Evolutionary conservation across 2,113 vertebrate genomes (phyloP), one percentile per base, ranked within the genome.

Genomic region (Eublepharis macularius): DNA sequence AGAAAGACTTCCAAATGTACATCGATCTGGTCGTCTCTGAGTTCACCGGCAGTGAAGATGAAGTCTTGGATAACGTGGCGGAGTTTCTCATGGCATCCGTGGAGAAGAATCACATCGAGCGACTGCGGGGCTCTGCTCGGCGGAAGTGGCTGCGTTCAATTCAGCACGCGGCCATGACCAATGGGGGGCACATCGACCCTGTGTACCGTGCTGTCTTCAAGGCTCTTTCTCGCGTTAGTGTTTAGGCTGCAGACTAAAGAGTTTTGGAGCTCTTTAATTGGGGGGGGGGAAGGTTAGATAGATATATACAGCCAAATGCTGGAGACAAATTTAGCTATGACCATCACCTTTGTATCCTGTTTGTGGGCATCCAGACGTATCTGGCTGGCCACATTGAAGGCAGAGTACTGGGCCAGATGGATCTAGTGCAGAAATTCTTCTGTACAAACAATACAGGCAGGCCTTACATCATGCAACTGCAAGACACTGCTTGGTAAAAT

Each of bases 101-200:
- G 88, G 83, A 93, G 76, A 90, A n/a, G 43, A 94, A 73, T 8
- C 91, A 29, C 34, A 1, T 0, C 0, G 90, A 95, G 36, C 66
- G 17, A 34, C 73, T 95, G 70, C 92, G 91, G 8, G 92, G 91
- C 32, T 79, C 41, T 11, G 68, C 92, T 60, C 95, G 97, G 79
- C 91, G 86, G 34, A 95, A 94, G 45, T 97, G 97, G 97, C 92
- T 97, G 34, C 88, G 92, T 24, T 60, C 82, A 10, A 96, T 97
- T 87, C 95, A 96, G 45, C 68, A 47, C 5, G 91, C 87, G 0
- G 95, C 96, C 9, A 92, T 94, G 87, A 95, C 63, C 29, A 93
- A 95, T 0, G 89, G 94, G 4, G 89, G 90, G 0, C 95, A 85
- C 54, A 14, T 97, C 88, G 93, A 95, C 2, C 93, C 91, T 0